Evolutionary conservation across 1,140 invertebrate species (phyloP).

Genomic region (Ridgeia piscesae): DNA sequence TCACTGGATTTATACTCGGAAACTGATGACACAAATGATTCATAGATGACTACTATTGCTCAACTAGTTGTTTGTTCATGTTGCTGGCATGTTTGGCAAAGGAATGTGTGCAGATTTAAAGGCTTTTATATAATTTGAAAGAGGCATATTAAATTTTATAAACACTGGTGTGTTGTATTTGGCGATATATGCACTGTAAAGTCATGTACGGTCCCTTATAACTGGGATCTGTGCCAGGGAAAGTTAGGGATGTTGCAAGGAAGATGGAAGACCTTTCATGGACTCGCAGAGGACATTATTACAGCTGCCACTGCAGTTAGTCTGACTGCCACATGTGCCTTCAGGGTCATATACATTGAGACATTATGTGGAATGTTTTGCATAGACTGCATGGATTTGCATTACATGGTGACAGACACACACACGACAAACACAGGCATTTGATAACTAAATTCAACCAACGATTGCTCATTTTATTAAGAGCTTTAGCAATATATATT

Average conservation of each 20-base stretch:
- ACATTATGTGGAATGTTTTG: too few relatives aligned
- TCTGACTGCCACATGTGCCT: too few relatives aligned
- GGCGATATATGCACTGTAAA: too few relatives aligned
- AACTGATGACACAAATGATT: background rate
- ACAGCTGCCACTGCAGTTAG: too few relatives aligned
- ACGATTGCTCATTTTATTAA: background rate
- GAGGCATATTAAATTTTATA: background rate
- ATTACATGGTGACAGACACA: background rate
- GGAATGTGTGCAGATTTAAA: background rate
- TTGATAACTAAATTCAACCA: background rate
- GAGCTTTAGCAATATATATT: background rate
- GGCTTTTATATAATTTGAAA: background rate
- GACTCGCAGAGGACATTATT: too few relatives aligned
- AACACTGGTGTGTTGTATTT: background rate
- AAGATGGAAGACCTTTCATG: too few relatives aligned
- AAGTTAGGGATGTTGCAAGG: too few relatives aligned
- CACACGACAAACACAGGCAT: background rate
- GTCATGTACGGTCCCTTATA: too few relatives aligned
- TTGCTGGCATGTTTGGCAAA: background rate
- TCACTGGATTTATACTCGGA: background rate
- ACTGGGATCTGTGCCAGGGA: too few relatives aligned
- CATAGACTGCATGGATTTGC: background rate
- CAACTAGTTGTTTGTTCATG: background rate
- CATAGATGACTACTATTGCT: background rate
- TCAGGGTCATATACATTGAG: too few relatives aligned